Conservation (phyloP, 2,888 invertebrate species). For the Cataglyphis rosenhaueri region DNA sequence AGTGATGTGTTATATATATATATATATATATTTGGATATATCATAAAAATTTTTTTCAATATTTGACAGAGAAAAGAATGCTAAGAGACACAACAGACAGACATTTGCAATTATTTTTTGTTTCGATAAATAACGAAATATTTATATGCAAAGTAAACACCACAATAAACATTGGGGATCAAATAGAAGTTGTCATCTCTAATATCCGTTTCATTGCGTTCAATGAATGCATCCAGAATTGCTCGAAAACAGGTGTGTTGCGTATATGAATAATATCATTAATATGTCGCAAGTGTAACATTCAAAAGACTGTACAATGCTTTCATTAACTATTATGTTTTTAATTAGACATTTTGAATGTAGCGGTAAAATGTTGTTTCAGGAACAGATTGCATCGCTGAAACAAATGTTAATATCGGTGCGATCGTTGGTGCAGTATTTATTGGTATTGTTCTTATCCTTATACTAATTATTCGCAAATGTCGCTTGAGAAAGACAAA, state of each 20-base stretch:
- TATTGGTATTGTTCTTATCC: constrained; percentile 54
- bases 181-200: constrained; percentile 61
- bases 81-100: background rate
- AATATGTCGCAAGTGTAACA: background rate
- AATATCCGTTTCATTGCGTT: constrained; percentile 72
- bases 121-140: background rate
- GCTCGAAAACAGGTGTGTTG: constrained; percentile 65
- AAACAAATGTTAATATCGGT: constrained; percentile 50
- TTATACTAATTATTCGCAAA: constrained; percentile 41
- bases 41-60: background rate
- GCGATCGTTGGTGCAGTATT: constrained; percentile 69
- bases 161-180: constrained; percentile 29
- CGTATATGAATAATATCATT: background rate
- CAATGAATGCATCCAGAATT: constrained; percentile 59
- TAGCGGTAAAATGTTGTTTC: constrained; percentile 44
- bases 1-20: too few relatives aligned
- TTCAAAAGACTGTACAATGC: background rate
- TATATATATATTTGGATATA: background rate
- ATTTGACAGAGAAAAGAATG: background rate
- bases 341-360: background rate
- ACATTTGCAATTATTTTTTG: constrained; percentile 27
- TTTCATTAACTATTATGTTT: background rate
- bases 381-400: constrained; percentile 70
- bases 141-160: constrained; percentile 14
- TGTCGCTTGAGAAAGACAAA: constrained; percentile 59